Conservation (phyloP, 2,113 vertebrate genomes). For the Lethenteron camtschaticum region DNA sequence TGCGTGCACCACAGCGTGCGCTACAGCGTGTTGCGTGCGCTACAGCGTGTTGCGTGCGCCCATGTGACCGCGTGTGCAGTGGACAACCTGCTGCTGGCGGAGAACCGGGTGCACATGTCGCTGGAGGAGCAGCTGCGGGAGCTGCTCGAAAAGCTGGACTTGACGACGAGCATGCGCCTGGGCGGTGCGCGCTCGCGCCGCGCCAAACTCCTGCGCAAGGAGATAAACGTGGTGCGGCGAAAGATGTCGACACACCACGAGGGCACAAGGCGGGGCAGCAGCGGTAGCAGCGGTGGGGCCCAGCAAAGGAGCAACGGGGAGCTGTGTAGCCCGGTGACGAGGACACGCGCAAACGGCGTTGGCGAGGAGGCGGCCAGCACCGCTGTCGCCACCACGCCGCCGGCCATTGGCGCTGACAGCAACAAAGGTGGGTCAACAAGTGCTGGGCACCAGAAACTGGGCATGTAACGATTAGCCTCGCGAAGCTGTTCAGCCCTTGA, state of each 20-base stretch:
- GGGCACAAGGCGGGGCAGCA: constrained; percentile 23
- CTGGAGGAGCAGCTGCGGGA: constrained; percentile 76
- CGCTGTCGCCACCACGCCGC: too few species aligned
- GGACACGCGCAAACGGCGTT: too few species aligned
- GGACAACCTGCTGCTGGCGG: constrained; percentile 37
- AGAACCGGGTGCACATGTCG: constrained; percentile 57
- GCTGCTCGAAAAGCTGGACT: constrained; percentile 51
- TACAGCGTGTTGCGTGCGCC: background rate
- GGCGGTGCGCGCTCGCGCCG: constrained; percentile 65
- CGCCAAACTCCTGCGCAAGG: constrained; percentile 84
- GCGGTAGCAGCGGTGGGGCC: background rate
- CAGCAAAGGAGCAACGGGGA: constrained; percentile 1
- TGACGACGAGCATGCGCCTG: constrained; percentile 63
- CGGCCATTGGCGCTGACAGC: too few species aligned
- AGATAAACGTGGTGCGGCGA: constrained; percentile 68
- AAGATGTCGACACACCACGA: constrained; percentile 73
- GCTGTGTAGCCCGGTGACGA: background rate
- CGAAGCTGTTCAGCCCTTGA: too few species aligned
- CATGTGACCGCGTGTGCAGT: constrained; percentile 12
- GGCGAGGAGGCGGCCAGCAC: too few species aligned
- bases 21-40: background rate
- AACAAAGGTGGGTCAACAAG: too few species aligned
- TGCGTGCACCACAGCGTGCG: background rate
- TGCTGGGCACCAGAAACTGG: too few species aligned
- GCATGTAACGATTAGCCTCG: too few species aligned